These are phyloP conservation scores for Frieseomelitta varia DNA, from an alignment of 1,140 invertebrate genomes.

Conservation along the genomic window DNA sequence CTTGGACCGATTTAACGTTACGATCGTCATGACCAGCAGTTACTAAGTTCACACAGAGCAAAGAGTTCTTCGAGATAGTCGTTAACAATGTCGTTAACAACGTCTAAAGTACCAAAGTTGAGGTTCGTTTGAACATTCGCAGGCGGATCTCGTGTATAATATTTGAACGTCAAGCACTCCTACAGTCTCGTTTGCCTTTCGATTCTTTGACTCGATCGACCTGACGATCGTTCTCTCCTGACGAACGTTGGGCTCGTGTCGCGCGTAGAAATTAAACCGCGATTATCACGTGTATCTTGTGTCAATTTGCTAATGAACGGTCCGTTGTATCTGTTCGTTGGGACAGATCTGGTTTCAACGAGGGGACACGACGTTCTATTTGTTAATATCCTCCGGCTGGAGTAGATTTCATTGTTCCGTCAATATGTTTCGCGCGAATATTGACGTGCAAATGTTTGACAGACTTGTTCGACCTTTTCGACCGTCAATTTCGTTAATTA, in stretches of 20 bases:
- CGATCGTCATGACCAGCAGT: background rate
- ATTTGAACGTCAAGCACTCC: background rate
- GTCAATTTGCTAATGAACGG: background rate
- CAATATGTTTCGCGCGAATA: conserved; percentile 1
- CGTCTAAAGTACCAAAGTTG: conserved; percentile 40
- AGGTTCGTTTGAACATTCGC: conserved; percentile 48
- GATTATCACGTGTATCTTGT: background rate
- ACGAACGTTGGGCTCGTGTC: background rate
- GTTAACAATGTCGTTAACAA: conserved; percentile 63
- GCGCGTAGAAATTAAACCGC: too few relatives aligned
- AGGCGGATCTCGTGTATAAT: background rate
- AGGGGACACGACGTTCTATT: background rate
- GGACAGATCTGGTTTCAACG: background rate
- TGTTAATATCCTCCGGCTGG: background rate
- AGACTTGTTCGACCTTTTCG: background rate
- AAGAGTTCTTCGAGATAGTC: background rate
- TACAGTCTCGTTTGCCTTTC: background rate
- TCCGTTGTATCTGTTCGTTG: background rate
- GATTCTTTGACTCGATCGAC: too few relatives aligned
- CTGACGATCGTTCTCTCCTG: background rate
- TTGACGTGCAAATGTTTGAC: conserved; percentile 13
- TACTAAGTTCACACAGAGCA: background rate
- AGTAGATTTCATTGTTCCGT: background rate
- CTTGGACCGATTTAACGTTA: background rate
- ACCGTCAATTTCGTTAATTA: background rate